Evolutionary conservation across 2,113 vertebrate genomes (phyloP), one percentile per base, ranked within the genome.

Genomic region (Hydrolagus affinis): DNA sequence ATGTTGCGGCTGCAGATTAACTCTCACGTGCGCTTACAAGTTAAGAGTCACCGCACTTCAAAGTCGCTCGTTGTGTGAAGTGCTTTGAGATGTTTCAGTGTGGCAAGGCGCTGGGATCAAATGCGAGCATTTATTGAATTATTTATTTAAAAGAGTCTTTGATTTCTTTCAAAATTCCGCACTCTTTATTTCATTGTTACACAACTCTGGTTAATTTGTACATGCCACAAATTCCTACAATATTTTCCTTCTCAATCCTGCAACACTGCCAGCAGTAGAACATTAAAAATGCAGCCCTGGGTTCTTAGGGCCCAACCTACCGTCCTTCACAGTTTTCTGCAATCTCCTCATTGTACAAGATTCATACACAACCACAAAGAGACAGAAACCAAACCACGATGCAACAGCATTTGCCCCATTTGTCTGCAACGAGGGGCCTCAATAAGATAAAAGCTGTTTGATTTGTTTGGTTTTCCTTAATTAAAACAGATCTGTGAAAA

Each of bases 241-340:
- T 30, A 14, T 60, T 80, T 60, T 32, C 64, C 25, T 83, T 83
- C 66, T 60, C 62, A 83, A 83, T 83, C 25, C 62, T 64, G 4
- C 60, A 68, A n/a, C 60, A 32, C 60, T 28, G 60, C 59, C 78
- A 68, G 3, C 28, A 62, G 25, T 60, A 83, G 28, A 11, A 68
- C 25, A 83, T 66, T 83, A 30, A 66, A 83, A 66, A 83, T 83
- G 60, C 62, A 32, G n/a, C 66, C 28, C 62, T 10, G 66, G 66
- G 62, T 17, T 44, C 6, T 83, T 56, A 83, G 32, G 62, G 15
- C 21, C 9, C 4, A 11, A 6, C 8, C 8, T 25, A 8, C 8
- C 66, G 28, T 59, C 66, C 44, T 44, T 66, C 75, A 60, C 59
- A 66, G 62, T 83, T 28, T n/a, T 83, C 62, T 83, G 28, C 78